Base-by-base conservation (phyloP, 2,797 vertebrate species). In the Poeciliopsis presidionis region DNA sequence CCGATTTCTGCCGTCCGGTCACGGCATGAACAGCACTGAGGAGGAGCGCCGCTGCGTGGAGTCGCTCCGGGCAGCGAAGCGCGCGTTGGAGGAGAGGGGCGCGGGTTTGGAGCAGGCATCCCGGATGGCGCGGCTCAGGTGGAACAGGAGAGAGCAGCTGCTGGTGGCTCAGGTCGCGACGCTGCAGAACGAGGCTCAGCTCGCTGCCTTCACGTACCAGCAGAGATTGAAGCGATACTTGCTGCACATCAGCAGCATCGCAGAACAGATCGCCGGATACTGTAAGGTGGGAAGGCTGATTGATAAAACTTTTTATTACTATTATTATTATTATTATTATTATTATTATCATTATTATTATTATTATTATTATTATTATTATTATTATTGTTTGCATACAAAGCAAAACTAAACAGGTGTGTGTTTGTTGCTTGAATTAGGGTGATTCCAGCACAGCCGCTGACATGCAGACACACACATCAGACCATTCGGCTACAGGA, bases 401-500 rank as follows among this genome's bases (percentile, higher is more conserved):
- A 20, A 4, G 46, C 33, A 11, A 22, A 28, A 14, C 25, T 36
- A 53, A 74, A 18, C 28, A 5, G 7, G 73, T 1, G 78, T 12
- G 77, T 86, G 25, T 86, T 72, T 80, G 57, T 86, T 78, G 67
- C 9, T 36, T 83, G 61, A 11, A 75, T 70, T 49, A 94, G 92
- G 70, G 78, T 47, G 91, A 89, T 5, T 49, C 13, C 30, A 84
- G 80, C 16, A 59, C 81, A 65, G 1, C 83, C 70, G 94, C 93
- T 88, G 95, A 95, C 90, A 93, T 86, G 80, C 93, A 96, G 79
- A 96, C 91, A 84, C 94, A 94, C 89, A 84, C 90, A 82, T 85
- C 96, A 81, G 92, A 93, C 85, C 85, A 91, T 79, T 93, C 94
- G 61, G 87, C 94, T 90, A 85, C 89, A 77, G 90, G 89, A 87